Evolutionary conservation across 2,797 vertebrate genomes (phyloP).

Genomic region (Periparus ater): DNA sequence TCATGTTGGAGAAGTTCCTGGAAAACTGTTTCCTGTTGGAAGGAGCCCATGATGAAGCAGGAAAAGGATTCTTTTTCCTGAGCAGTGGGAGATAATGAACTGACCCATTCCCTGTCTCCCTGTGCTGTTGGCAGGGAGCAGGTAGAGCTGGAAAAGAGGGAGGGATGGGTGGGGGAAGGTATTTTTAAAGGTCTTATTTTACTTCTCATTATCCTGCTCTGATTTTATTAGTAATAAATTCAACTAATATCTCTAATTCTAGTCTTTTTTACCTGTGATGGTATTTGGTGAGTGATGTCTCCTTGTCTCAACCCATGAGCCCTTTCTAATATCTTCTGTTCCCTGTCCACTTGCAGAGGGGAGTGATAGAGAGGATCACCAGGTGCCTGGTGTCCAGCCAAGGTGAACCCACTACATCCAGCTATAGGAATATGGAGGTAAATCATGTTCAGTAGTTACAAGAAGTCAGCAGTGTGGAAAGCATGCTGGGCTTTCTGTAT

Average conservation of each 20-base stretch:
- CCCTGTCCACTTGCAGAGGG: background rate
- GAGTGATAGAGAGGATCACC: background rate
- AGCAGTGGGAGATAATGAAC: rapidly evolving
- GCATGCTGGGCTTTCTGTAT: background rate
- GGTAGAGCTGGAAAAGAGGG: background rate
- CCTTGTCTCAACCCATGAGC: background rate
- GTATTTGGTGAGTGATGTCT: background rate
- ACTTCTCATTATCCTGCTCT: background rate
- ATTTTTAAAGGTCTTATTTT: background rate
- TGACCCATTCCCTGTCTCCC: background rate
- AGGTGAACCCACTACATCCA: background rate
- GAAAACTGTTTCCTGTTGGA: background rate
- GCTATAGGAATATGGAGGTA: rapidly evolving
- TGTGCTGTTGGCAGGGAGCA: background rate
- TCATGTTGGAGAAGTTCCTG: background rate
- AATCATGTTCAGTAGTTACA: background rate
- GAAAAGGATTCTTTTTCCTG: background rate
- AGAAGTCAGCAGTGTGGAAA: background rate
- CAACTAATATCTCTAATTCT: background rate
- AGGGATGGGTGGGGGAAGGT: background rate
- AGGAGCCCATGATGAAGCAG: background rate
- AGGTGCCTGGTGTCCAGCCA: background rate
- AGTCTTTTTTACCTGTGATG: background rate
- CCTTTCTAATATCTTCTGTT: too few relatives aligned
- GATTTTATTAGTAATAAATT: background rate